Percentiles rank a stretch among this genome's conserved stretches.
Conservation (phyloP, 2,888 invertebrate species). For the Aspidiotus rigidus region DNA sequence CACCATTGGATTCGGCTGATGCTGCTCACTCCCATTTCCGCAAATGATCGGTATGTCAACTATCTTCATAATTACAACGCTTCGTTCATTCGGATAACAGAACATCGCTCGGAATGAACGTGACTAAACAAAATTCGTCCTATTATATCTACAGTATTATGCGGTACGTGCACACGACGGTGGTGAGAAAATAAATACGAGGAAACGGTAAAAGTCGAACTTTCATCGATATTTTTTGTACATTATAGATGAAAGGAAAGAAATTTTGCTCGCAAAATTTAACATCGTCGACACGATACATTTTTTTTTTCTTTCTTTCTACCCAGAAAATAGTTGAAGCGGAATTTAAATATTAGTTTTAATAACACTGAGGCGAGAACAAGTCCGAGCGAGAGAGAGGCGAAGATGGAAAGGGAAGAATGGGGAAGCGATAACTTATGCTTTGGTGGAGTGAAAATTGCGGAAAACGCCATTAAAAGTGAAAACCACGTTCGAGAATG, state of each 20-base stretch:
- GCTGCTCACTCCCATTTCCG: not conserved
- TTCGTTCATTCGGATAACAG: not conserved
- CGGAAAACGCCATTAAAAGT: conserved; percentile 16
- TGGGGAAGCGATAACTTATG: conserved; percentile 7
- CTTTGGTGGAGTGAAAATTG: conserved; percentile 13
- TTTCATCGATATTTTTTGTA: too few species aligned
- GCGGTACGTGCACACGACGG: too few species aligned
- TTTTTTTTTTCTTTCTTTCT: not conserved
- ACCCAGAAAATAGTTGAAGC: conserved; percentile 3
- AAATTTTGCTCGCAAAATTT: not conserved
- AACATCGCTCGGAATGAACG: too few species aligned
- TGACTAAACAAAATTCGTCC: too few species aligned
- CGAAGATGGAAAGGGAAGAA: not conserved
- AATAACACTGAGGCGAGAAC: not conserved
- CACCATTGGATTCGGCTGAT: not conserved
- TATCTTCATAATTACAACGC: conserved; percentile 5
- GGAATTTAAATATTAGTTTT: conserved; percentile 35
- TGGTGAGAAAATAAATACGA: too few species aligned
- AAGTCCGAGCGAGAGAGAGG: not conserved
- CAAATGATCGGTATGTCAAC: conserved; percentile 9
- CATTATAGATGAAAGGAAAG: too few species aligned
- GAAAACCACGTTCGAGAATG: conserved; percentile 21
- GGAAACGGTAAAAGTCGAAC: too few species aligned
- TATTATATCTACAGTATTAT: too few species aligned
- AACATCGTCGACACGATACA: conserved; percentile 8